Evolutionary conservation across 2,113 vertebrate genomes (phyloP), one percentile per base, ranked within the genome.

Genomic region (Pluvialis apricaria): DNA sequence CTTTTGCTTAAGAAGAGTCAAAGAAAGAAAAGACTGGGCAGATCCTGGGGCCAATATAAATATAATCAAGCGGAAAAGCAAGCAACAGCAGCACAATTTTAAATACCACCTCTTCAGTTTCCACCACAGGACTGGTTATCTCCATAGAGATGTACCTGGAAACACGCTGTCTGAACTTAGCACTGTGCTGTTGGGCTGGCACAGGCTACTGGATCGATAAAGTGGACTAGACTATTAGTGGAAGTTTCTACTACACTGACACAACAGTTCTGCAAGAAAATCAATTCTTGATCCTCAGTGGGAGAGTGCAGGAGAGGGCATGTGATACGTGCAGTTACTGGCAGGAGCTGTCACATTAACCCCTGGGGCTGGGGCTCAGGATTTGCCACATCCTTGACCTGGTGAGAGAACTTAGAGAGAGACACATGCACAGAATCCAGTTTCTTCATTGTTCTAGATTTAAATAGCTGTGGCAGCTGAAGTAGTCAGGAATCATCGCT

Each of bases 301-400:
- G 55, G 15, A 88, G 10, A 79, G 49, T 4, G 34, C 36, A 79
- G 86, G 42, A 65, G 44, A 76, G 65, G 77, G 34, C 5, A 3
- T 4, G 13, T 0, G 0, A 57, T 57, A 42, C 0, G 0, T 45
- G 66, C 86, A 65, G 58, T 14, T 73, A 58, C 54, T 47, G 55
- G 32, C 82, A 93, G 25, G 12, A 60, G 26, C n/a, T 31, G 42
- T 29, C 52, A 83, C 0, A 2, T 68, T 38, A 51, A 66, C 34
- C 79, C 69, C 32, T 3, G 8, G 38, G 52, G 45, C 15, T 62
- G 32, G 26, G 51, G 40, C 66, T 71, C 58, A 57, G 54, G 40
- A 79, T 79, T 25, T 77, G 65, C 55, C 2, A 6, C 5, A 55
- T 38, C 68, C 52, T 29, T 54, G 81, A n/a, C 64, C 24, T 17